phyloP scores from a whole-genome alignment of 2,113 vertebrate species.

The Mionectes macconnelli region DNA sequence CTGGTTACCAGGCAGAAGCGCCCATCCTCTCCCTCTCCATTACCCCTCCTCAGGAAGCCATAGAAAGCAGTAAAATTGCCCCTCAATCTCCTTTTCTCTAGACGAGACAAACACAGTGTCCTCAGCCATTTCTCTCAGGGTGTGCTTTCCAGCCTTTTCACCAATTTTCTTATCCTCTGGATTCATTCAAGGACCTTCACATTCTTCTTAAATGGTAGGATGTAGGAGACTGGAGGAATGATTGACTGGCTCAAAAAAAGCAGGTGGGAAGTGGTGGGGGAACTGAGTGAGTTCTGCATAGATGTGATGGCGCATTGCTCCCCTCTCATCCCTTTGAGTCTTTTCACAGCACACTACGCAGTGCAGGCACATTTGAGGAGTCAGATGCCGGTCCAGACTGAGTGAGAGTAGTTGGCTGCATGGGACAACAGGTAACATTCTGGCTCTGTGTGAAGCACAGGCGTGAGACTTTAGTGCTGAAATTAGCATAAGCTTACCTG shows the following conservation, averaged over 20 bases:
- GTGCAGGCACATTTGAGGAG: not conserved
- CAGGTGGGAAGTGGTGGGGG: not conserved
- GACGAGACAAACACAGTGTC: not conserved
- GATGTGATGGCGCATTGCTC: not conserved
- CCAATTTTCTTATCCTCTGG: not conserved
- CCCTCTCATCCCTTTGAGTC: not conserved
- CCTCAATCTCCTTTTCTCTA: not conserved
- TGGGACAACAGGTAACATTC: not conserved
- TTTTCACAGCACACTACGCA: not conserved
- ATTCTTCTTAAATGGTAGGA: not conserved
- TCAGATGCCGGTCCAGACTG: too few species aligned
- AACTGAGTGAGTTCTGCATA: not conserved
- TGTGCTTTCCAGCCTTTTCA: not conserved
- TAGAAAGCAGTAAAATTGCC: not conserved
- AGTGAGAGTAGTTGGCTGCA: not conserved
- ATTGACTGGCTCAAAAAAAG: not conserved
- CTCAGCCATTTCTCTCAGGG: not conserved
- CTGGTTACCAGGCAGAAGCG: not conserved
- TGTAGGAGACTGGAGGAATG: not conserved
- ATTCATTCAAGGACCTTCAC: fast-evolving
- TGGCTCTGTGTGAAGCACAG: not conserved
- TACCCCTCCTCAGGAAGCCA: not conserved
- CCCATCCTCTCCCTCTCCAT: not conserved
- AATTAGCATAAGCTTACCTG: not conserved
- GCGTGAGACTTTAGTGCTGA: not conserved